Base-by-base conservation (phyloP, 2,888 invertebrate species). In the Apodemia zela region DNA sequence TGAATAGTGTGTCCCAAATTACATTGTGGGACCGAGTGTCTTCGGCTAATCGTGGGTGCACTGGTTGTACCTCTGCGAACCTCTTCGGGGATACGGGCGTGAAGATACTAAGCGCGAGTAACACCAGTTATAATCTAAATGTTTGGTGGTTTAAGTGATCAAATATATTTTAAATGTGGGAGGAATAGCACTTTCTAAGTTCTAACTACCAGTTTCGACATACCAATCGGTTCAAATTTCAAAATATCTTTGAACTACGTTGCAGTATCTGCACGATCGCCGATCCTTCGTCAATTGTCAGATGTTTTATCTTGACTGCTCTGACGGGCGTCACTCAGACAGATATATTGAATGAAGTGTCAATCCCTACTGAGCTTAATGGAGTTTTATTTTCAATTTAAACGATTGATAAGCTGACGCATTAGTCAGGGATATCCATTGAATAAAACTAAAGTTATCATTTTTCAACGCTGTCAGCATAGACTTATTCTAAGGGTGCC, bases 241-340 rank as follows among this genome's bases (percentile, higher is more conserved):
- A 21, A 21, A 21, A 18, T 18, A 38, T 54, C 1, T 18, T 29
- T 29, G 62, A 33, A 21, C 54, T 49, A 29, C 18, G 33, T 33
- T 51, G 59, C 70, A 67, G 67, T 69, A 69, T 71, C 68, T 68
- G 64, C 64, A 45, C 65, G 63, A 71, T 69, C 70, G 63, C 47
- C 60, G 79, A 79, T 85, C 87, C 88, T 87, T 84, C 85, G 85
- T 87, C 86, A 84, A 76, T 73, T 79, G 87, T 83, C 82, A 79
- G 78, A 69, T 74, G 69, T 73, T 77, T 76, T 88, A 89, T 88
- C 88, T 71, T 62, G 76, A 58, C 58, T 60, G 65, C 61, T 54
- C 63, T 61, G 85, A 83, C 84, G 75, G 64, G 68, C 75, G 87
- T 87, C 88, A 82, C 72, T 88, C 87, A 81, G 63, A 66, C 67